These are phyloP conservation scores for Mellilla xanthometata DNA, from an alignment of 2,888 invertebrate species.

Conservation along the genomic window DNA sequence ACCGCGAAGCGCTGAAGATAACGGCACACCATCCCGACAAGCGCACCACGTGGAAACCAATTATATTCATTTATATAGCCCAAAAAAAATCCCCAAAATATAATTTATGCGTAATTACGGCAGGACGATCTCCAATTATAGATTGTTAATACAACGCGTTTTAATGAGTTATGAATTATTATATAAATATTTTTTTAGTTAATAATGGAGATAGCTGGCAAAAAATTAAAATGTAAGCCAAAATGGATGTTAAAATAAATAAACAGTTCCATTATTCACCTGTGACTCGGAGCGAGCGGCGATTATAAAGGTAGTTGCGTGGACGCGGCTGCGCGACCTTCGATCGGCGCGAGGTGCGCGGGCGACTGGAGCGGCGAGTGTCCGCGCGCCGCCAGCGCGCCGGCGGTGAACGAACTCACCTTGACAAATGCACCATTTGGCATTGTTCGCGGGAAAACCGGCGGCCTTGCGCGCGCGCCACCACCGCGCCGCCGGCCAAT, in stretches of 20 bases:
- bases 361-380: conserved; percentile 64
- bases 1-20: conserved; percentile 9
- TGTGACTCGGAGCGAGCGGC: conserved; percentile 62
- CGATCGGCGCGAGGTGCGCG: conserved; percentile 62
- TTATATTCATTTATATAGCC: conserved; percentile 3
- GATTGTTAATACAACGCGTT: too few relatives aligned
- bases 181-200: not conserved
- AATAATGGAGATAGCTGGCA: not conserved
- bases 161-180: conserved; percentile 1
- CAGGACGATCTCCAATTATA: conserved; percentile 5
- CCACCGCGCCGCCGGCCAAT: conserved; percentile 65
- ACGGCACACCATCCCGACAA: conserved; percentile 12
- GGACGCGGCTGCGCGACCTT: conserved; percentile 54
- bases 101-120: conserved; percentile 1
- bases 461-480: conserved; percentile 79
- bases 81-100: not conserved
- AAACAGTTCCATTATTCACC: conserved; percentile 60
- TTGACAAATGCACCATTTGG: conserved; percentile 83
- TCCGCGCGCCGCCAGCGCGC: conserved; percentile 64
- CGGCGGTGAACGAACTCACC: conserved; percentile 82
- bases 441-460: conserved; percentile 83
- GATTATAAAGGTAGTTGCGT: conserved; percentile 60
- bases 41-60: conserved; percentile 10
- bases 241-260: conserved; percentile 28
- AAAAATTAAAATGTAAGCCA: conserved; percentile 7